Conservation (phyloP, 2,113 vertebrate genomes). For the Myodes glareolus region DNA sequence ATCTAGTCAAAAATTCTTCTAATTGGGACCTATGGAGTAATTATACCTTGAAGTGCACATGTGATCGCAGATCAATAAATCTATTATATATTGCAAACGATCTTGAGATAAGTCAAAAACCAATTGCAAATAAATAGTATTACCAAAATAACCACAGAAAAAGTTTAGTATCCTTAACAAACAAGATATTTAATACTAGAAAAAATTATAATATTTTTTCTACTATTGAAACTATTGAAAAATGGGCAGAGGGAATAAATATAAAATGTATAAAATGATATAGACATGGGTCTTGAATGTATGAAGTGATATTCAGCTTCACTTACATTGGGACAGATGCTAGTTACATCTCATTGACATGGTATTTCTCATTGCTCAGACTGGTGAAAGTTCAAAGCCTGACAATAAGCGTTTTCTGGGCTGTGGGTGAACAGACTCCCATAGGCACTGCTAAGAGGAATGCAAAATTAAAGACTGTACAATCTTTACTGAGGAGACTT, state of each 20-base stretch:
- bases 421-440: neutral
- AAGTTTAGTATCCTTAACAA: neutral
- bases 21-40: neutral
- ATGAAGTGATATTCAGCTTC: constrained; percentile 7
- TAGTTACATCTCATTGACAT: neutral
- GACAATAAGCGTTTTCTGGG: neutral
- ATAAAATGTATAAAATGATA: neutral
- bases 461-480: neutral
- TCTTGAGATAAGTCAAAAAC: neutral
- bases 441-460: neutral
- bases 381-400: neutral
- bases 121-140: neutral
- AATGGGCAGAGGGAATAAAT: neutral
- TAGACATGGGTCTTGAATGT: neutral
- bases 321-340: neutral
- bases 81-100: neutral
- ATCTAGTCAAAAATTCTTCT: neutral
- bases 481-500: neutral
- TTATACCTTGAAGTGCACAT: neutral
- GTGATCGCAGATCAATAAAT: neutral
- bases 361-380: neutral
- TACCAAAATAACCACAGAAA: neutral
- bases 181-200: neutral
- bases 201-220: constrained; percentile 1
- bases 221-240: no score